Percentiles rank a stretch among this genome's conserved stretches.
Conservation (phyloP, 2,888 invertebrate genomes). For the Thyatira batis region DNA sequence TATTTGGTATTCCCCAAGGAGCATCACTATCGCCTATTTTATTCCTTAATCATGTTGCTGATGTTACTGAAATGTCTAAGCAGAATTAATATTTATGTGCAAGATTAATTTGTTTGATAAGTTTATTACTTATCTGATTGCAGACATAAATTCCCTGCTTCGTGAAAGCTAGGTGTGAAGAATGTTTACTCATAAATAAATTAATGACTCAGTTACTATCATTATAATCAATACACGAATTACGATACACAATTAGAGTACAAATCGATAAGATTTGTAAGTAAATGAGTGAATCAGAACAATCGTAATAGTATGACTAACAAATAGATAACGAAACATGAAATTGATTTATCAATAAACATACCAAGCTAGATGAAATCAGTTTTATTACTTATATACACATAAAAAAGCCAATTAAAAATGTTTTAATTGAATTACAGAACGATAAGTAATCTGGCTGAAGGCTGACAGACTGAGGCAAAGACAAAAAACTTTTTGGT, state of each 20-base stretch:
- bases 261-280: neutral
- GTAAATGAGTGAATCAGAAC: neutral
- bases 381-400: neutral
- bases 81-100: neutral
- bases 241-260: neutral
- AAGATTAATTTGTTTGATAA: no score
- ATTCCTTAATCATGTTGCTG: neutral
- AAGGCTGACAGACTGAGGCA: neutral
- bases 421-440: neutral
- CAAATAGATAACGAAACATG: neutral
- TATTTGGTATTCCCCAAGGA: neutral
- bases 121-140: no score
- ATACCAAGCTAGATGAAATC: neutral
- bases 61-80: neutral
- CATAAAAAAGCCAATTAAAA: neutral
- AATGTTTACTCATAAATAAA: no score
- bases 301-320: neutral
- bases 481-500: no score
- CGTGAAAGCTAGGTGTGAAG: no score
- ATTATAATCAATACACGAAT: neutral
- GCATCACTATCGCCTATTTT: neutral
- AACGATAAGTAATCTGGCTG: neutral
- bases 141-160: no score
- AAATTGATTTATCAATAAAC: neutral
- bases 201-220: neutral